phyloP scores from a whole-genome alignment of 2,888 invertebrate species.

The Microchrysa polita region DNA sequence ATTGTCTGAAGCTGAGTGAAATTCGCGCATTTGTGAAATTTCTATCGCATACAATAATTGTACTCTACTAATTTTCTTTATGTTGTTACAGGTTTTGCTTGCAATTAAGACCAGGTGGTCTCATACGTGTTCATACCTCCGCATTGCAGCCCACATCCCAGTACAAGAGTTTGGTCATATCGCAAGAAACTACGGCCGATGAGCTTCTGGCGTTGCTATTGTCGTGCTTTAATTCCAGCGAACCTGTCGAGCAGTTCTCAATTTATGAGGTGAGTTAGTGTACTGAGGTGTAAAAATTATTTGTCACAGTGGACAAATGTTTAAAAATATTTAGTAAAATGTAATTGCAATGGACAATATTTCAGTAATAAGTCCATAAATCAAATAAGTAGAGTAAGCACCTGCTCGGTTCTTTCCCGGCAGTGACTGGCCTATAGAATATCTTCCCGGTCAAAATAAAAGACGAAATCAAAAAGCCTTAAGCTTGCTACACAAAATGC shows the following conservation, averaged over 20 bases:
- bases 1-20: constrained; percentile 15
- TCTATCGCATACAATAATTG: background rate
- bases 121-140: constrained; percentile 92
- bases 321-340: too few relatives aligned
- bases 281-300: too few relatives aligned
- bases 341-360: too few relatives aligned
- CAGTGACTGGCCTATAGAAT: too few relatives aligned
- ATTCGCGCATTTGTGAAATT: background rate
- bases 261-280: constrained; percentile 83
- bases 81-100: constrained; percentile 76
- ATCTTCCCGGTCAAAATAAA: too few relatives aligned
- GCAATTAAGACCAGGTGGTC: constrained; percentile 87
- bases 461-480: too few relatives aligned
- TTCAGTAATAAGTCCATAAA: background rate
- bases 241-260: constrained; percentile 86
- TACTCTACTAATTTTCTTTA: background rate
- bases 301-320: too few relatives aligned
- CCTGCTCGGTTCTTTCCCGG: too few relatives aligned
- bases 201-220: constrained; percentile 85
- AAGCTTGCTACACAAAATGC: too few relatives aligned
- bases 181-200: constrained; percentile 88
- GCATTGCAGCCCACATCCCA: constrained; percentile 90
- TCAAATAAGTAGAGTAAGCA: background rate
- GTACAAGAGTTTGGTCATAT: constrained; percentile 90
- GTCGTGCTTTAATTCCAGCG: constrained; percentile 84